Conservation (phyloP, 2,797 vertebrate genomes). For the Loris lydekkerianus region DNA sequence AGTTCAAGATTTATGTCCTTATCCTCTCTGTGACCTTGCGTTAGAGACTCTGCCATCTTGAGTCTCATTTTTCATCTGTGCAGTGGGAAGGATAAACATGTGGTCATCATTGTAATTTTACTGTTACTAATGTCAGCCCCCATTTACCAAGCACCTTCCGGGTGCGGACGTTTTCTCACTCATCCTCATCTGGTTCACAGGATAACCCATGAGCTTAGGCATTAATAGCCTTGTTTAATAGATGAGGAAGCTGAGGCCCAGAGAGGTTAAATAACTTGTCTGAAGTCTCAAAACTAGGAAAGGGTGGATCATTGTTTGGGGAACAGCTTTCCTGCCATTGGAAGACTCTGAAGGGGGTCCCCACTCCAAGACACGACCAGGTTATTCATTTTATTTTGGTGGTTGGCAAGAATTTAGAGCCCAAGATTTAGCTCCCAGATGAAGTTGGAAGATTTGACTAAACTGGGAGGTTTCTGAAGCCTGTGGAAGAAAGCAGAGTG, state of each 20-base stretch:
- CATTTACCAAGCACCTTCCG: background rate
- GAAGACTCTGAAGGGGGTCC: background rate
- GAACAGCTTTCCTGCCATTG: background rate
- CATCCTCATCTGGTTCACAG: background rate
- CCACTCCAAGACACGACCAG: background rate
- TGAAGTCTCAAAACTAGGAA: background rate
- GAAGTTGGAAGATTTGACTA: background rate
- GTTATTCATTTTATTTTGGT: background rate
- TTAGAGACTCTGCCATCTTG: background rate
- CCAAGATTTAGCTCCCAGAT: background rate
- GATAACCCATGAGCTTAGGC: rapidly evolving
- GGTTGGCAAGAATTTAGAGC: background rate
- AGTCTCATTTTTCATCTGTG: background rate
- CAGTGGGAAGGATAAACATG: background rate
- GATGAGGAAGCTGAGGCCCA: background rate
- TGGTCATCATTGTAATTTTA: background rate
- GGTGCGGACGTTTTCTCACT: rapidly evolving
- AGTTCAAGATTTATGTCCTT: background rate
- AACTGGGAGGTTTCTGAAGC: background rate
- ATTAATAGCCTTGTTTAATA: background rate
- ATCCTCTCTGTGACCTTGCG: background rate
- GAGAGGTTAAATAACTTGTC: background rate
- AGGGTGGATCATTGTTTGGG: background rate
- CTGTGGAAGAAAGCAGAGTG: background rate
- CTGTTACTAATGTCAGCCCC: background rate